A percentile compares a stretch with the other conserved stretches of the same genome.
phyloP scores from a whole-genome alignment of 2,888 invertebrate genomes.

The Sminthurinus aureus region DNA sequence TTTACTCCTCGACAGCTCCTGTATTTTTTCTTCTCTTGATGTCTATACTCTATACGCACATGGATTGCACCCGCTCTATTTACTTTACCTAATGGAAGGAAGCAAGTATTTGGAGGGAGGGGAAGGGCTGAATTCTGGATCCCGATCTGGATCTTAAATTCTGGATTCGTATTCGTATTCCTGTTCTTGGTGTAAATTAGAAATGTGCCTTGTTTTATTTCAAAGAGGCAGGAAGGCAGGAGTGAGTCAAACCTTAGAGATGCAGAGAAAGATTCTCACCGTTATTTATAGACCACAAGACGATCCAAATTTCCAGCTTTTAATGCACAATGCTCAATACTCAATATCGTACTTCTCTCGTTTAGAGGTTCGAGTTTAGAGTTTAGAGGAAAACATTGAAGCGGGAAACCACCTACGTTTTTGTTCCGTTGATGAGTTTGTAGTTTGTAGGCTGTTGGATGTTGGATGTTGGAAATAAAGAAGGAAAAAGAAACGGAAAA shows the following conservation, averaged over 20 bases:
- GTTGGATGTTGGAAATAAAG: not conserved
- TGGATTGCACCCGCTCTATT: not conserved
- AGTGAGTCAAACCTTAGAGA: not conserved
- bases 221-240: slow-evolving; percentile 2
- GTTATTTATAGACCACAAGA: slow-evolving; percentile 7
- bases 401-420: not conserved
- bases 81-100: not conserved
- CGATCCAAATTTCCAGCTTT: no score
- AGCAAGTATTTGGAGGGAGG: not conserved
- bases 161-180: no score
- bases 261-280: slow-evolving; percentile 19
- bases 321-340: no score
- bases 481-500: slow-evolving; percentile 6
- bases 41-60: not conserved
- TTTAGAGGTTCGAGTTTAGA: no score
- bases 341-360: not conserved
- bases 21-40: not conserved
- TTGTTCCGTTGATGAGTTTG: slow-evolving; percentile 7
- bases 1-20: no score
- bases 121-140: not conserved
- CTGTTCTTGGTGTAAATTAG: not conserved
- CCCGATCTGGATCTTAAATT: not conserved
- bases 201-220: not conserved
- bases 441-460: not conserved
- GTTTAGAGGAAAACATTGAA: no score